Evolutionary conservation across 1,140 invertebrate genomes (phyloP), one percentile per base, ranked within the genome.

Genomic region (Araneus ventricosus): DNA sequence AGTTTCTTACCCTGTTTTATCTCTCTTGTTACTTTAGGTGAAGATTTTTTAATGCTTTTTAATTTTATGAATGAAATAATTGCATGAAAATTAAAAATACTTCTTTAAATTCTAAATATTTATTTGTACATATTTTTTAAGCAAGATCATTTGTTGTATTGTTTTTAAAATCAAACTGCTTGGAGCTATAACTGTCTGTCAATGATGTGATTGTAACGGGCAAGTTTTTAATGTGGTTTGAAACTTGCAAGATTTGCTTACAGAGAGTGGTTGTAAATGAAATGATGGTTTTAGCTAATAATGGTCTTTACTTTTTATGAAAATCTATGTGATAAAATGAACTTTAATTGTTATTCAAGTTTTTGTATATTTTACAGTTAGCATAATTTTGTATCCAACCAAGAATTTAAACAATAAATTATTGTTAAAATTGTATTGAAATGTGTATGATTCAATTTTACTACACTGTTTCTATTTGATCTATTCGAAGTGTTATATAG

Each of bases 311-410:
- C 27, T 86, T 86, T 86, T 86, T 59, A 86, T 59, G 84, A 61
- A 75, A 34, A 37, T 67, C 4, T 86, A 86, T 86, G 84, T 86
- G 84, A 86, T 86, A 86, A 86, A 22, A 59, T 34, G 17, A 86
- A 30, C 34, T 20, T 85, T 59, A 34, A 86, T 86, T 86, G 84
- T 61, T 86, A 86, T 61, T 86, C 84, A 59, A 86, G 84, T 57
- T 61, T 86, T 86, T 86, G 84, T 86, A 86, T 57, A 86, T 59
- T 86, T 57, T 86, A 86, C 52, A 57, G 52, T 86, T 86, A 57
- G 80, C 24, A 45, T 57, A 61, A 57, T 59, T 86, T 61, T 86
- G 45, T 86, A 86, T 86, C 84, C 84, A 86, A 17, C 22, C 84
- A 86, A 86, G 84, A 86, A 14, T 59, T 17, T 86, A 86, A 86